Conservation (phyloP, 2,113 vertebrate genomes). For the Dromaius novaehollandiae region DNA sequence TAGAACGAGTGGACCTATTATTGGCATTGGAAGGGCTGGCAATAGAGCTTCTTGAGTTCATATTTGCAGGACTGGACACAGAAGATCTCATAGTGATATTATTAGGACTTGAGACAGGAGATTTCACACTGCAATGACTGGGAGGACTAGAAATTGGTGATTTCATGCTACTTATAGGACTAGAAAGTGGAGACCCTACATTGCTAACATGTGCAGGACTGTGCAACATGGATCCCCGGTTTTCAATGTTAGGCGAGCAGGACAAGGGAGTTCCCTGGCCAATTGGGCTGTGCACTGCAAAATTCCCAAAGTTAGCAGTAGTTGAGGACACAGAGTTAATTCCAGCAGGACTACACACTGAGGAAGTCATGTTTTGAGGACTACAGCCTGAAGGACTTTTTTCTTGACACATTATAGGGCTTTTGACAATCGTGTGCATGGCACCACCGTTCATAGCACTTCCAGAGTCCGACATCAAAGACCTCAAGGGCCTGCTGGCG, state of each 20-base stretch:
- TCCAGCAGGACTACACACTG: constrained; percentile 82
- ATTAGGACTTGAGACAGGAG: constrained; percentile 89
- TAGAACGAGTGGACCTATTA: constrained; percentile 82
- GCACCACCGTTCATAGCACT: constrained; percentile 75
- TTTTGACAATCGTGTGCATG: constrained; percentile 78
- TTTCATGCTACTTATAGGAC: constrained; percentile 93
- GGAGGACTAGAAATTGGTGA: constrained; percentile 96
- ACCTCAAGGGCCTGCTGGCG: constrained; percentile 72
- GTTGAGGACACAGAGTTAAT: constrained; percentile 93
- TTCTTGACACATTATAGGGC: constrained; percentile 77
- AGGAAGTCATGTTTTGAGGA: constrained; percentile 83
- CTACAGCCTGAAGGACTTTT: constrained; percentile 86
- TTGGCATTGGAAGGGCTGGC: constrained; percentile 90
- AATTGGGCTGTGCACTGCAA: constrained; percentile 84
- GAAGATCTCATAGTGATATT: constrained; percentile 83
- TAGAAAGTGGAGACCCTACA: constrained; percentile 91
- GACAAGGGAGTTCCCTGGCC: constrained; percentile 83
- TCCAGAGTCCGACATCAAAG: constrained; percentile 78
- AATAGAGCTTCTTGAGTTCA: constrained; percentile 87
- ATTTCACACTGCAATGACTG: constrained; percentile 92
- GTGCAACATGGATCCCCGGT: constrained; percentile 85
- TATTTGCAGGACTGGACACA: constrained; percentile 88
- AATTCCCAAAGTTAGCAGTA: constrained; percentile 85
- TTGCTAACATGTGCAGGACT: constrained; percentile 90
- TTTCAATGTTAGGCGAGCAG: constrained; percentile 82